A percentile compares a stretch with the other conserved stretches of the same genome.
These are phyloP conservation scores for Cantharis nigra DNA, from an alignment of 2,888 invertebrate species.

Conservation along the genomic window DNA sequence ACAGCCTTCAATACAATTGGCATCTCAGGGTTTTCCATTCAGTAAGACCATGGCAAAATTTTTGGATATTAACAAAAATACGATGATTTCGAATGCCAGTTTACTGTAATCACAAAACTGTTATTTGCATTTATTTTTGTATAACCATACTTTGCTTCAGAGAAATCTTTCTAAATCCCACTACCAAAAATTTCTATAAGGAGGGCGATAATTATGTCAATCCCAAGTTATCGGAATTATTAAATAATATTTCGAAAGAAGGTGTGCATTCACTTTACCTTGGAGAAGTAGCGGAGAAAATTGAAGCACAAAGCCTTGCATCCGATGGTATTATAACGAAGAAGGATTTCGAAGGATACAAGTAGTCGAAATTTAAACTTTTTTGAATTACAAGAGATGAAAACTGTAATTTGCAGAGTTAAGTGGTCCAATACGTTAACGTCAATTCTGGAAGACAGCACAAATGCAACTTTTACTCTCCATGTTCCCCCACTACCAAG, in stretches of 20 bases:
- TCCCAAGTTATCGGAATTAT: conserved; percentile 59
- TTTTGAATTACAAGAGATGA: too few species aligned
- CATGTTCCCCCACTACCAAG: conserved; percentile 5
- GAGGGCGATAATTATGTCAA: conserved; percentile 54
- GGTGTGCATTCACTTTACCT: conserved; percentile 62
- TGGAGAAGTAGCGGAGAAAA: conserved; percentile 57
- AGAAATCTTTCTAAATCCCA: conserved; percentile 50
- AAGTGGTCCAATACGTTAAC: not conserved
- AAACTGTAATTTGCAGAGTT: not conserved
- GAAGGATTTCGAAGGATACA: conserved; percentile 75
- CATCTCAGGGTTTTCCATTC: conserved; percentile 72
- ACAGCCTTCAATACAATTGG: conserved; percentile 76
- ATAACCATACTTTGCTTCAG: conserved; percentile 29
- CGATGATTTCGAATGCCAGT: conserved; percentile 30
- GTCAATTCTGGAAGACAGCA: not conserved
- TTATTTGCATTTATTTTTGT: not conserved
- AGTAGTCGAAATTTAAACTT: conserved; percentile 51
- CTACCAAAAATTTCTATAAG: conserved; percentile 51
- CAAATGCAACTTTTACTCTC: not conserved
- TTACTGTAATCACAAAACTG: conserved; percentile 51
- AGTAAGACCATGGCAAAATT: conserved; percentile 54
- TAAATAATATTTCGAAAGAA: conserved; percentile 59
- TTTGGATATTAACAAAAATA: conserved; percentile 28
- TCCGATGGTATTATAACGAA: conserved; percentile 77
- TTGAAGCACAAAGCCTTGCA: conserved; percentile 47